phyloP scores from a whole-genome alignment of 2,888 invertebrate species.

The Laothoe populi region DNA sequence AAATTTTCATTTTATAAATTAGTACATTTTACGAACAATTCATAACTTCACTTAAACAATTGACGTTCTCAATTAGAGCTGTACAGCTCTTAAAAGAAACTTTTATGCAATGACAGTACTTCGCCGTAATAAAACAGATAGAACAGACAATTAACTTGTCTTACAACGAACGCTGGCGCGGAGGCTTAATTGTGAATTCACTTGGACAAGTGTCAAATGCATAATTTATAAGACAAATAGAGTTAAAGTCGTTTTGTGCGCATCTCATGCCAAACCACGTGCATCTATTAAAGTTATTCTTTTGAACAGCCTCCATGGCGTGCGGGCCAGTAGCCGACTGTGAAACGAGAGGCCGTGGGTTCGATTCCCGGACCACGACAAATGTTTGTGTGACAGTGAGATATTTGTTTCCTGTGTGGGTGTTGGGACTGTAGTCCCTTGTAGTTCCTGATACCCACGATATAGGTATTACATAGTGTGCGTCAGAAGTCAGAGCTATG shows the following conservation, averaged over 20 bases:
- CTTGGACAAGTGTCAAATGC: slow-evolving; percentile 13
- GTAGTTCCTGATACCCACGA: no score
- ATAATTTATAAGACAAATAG: slow-evolving; percentile 17
- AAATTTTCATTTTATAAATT: no score
- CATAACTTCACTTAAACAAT: slow-evolving; percentile 5
- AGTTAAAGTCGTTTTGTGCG: background rate
- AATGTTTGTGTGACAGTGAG: no score
- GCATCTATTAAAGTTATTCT: background rate
- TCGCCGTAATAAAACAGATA: slow-evolving; percentile 13
- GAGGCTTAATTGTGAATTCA: slow-evolving; percentile 20
- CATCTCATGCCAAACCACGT: background rate
- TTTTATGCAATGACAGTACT: background rate
- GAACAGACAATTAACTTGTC: slow-evolving; percentile 2
- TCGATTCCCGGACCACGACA: no score
- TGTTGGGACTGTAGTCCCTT: no score
- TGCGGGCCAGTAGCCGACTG: no score
- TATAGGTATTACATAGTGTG: no score
- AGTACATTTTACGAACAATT: background rate
- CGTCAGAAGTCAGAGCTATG: no score
- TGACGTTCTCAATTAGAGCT: background rate
- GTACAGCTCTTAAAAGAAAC: background rate
- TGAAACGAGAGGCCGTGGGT: no score
- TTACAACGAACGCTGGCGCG: background rate
- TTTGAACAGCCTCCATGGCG: no score
- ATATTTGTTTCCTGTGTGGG: no score